These are phyloP conservation scores for Cebidichthys violaceus DNA, from an alignment of 2,113 vertebrate genomes.

Conservation along the genomic window DNA sequence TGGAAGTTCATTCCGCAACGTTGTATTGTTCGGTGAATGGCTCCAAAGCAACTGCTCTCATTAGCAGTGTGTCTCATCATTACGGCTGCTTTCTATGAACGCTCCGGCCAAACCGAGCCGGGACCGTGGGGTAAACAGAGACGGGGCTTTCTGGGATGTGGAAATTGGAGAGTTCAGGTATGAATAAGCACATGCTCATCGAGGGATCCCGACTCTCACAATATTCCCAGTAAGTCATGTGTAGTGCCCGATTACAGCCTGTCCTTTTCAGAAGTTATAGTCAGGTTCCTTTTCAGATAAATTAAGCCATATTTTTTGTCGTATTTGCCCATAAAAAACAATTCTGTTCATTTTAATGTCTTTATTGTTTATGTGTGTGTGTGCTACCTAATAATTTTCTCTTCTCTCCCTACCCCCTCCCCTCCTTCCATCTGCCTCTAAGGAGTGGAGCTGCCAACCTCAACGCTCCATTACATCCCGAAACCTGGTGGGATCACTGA, in stretches of 20 bases:
- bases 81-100: slow-evolving; percentile 37
- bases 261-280: neutral
- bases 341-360: neutral
- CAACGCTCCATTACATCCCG: slow-evolving; percentile 34
- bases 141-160: slow-evolving; percentile 21
- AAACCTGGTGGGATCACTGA: slow-evolving; percentile 49
- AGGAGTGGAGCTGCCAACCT: slow-evolving; percentile 34
- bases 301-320: neutral
- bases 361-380: neutral
- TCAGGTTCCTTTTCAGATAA: neutral
- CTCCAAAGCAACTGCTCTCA: slow-evolving; percentile 17
- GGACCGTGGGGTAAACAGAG: slow-evolving; percentile 2
- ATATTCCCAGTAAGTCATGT: slow-evolving; percentile 11
- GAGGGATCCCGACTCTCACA: slow-evolving; percentile 3
- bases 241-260: neutral
- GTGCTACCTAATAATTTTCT: neutral
- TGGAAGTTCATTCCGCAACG: neutral
- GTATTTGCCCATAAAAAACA: neutral
- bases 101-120: slow-evolving; percentile 12
- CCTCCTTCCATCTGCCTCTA: slow-evolving; percentile 50
- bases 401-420: neutral
- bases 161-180: neutral
- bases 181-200: slow-evolving; percentile 42
- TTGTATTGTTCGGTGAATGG: slow-evolving; percentile 35
- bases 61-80: slow-evolving; percentile 19